Conservation (phyloP, 2,888 invertebrate species). For the Hypomecis atomaria region DNA sequence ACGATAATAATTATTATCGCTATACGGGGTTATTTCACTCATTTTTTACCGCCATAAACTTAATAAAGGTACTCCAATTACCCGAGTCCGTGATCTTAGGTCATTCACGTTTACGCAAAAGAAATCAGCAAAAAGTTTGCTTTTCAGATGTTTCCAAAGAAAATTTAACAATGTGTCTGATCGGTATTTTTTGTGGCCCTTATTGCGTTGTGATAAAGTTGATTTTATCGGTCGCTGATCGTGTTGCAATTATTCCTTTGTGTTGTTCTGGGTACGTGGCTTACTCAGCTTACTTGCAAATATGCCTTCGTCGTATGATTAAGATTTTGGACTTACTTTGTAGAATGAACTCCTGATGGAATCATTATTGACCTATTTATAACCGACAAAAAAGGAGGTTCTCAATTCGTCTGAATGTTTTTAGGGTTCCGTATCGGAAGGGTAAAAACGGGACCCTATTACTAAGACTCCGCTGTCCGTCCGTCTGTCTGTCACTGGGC, state of each 20-base stretch:
- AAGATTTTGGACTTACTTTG: too few species aligned
- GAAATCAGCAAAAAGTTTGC: conserved; percentile 40
- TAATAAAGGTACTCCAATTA: conserved; percentile 39
- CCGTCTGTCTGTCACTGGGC: too few species aligned
- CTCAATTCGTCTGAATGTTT: too few species aligned
- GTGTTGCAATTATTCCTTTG: conserved; percentile 51
- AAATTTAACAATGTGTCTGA: conserved; percentile 28
- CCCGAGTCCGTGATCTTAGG: conserved; percentile 40
- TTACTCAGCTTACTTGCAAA: conserved; percentile 40
- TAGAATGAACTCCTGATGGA: too few species aligned
- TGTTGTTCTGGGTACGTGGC: conserved; percentile 49
- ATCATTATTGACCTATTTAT: too few species aligned
- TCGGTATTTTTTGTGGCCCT: conserved; percentile 17
- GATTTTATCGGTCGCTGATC: conserved; percentile 1
- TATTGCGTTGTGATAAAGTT: conserved; percentile 28
- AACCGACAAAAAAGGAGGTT: too few species aligned
- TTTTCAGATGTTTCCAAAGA: conserved; percentile 35
- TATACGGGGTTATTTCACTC: too few species aligned
- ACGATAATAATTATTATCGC: too few species aligned
- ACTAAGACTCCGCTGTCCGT: too few species aligned
- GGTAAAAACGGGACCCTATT: too few species aligned
- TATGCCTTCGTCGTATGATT: conserved; percentile 12
- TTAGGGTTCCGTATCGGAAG: too few species aligned
- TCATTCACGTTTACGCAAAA: conserved; percentile 45
- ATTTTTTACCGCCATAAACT: conserved; percentile 15